Evolutionary conservation across 2,888 invertebrate species (phyloP), one percentile per base, ranked within the genome.

Genomic region (Alviniconcha strummeri): DNA sequence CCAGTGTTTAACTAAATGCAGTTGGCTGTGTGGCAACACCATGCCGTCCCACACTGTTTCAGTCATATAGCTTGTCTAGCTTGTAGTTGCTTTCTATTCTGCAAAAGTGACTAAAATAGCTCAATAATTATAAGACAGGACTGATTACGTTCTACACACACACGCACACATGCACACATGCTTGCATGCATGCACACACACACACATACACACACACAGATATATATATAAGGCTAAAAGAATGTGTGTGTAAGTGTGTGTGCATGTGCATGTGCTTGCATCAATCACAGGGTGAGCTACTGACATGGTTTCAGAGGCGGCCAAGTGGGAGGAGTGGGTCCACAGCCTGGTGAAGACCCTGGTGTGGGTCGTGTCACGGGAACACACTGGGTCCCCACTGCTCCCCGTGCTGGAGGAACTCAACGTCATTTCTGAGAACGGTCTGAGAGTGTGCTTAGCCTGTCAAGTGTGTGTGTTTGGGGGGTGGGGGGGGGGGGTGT

Each of bases 341-440:
- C 19, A 64, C 36, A 55, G 55, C 7, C 6, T 82, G 52, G 64
- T 82, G 69, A 75, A 69, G 19, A 82, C 82, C 1, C 19, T 82
- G 76, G 76, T 77, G 76, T 64, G 77, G 67, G 82, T 82, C 67
- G 82, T 82, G 69, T 54, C 76, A 17, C 52, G 82, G 69, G 82
- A 82, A 60, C 64, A 64, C 76, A 69, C 67, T 0, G 56, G 82
- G 0, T 19, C 67, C 8, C 77, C 82, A 7, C 56, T 82, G 36
- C 17, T 76, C 13, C 76, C 77, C 4, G 82, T 82, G 56, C 71
- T 82, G 77, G 82, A 82, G 69, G 67, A 77, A 54, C 77, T 82
- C 69, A 82, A 82, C 77, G 64, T 54, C 57, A 64, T 82, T 55
- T 75, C 82, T 15, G 82, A 82, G 82, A 77, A 19, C 5, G 82